Percentiles rank a stretch among this genome's conserved stretches.
Conservation (phyloP, 2,797 vertebrate species). For the Tokudaia tokunoshimensis region DNA sequence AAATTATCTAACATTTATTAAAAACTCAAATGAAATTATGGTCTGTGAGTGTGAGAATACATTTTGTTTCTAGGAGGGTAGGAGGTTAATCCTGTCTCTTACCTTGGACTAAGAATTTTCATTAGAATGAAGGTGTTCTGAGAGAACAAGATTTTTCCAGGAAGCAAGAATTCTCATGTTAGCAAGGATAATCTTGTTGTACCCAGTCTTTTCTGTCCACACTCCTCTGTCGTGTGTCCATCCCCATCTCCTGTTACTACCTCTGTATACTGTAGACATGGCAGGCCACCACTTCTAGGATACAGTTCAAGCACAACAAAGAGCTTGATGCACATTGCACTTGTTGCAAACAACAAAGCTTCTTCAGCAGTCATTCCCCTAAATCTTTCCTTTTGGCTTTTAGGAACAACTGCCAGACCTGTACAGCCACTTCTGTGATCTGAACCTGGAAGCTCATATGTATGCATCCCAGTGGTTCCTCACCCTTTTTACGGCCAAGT, state of each 20-base stretch:
- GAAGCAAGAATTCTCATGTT: background rate
- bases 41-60: background rate
- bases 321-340: background rate
- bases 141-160: background rate
- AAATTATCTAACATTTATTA: conserved; percentile 43
- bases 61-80: conserved; percentile 13
- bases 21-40: conserved; percentile 51
- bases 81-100: background rate
- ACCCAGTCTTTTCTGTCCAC: background rate
- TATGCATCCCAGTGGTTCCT: conserved; percentile 99
- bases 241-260: background rate
- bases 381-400: conserved; percentile 65
- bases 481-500: conserved; percentile 99
- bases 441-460: conserved; percentile 98
- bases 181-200: background rate
- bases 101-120: background rate
- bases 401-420: conserved; percentile 97
- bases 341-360: background rate
- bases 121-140: background rate
- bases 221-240: background rate
- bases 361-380: background rate
- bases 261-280: background rate
- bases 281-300: background rate
- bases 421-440: conserved; percentile 93
- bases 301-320: background rate